phyloP scores from a whole-genome alignment of 2,113 vertebrate species.

The Psittacula cyanocephala region DNA sequence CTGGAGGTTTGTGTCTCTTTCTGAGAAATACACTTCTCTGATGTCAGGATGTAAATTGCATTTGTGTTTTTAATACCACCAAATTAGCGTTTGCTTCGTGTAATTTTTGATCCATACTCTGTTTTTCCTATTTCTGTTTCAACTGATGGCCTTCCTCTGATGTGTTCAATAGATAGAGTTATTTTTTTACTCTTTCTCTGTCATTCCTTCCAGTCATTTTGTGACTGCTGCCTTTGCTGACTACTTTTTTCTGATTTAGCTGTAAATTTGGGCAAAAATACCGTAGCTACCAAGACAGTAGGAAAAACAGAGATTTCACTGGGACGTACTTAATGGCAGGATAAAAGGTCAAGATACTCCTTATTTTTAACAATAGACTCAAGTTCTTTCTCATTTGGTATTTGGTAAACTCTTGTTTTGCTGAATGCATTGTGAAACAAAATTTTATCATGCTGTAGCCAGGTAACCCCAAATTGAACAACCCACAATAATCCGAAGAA shows the following conservation, averaged over 20 bases:
- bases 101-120: not conserved
- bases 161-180: not conserved
- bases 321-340: not conserved
- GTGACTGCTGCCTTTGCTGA: not conserved
- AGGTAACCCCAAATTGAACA: not conserved
- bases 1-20: not conserved
- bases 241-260: constrained; percentile 18
- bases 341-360: constrained; percentile 22
- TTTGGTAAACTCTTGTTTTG: not conserved
- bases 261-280: not conserved
- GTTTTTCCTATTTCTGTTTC: not conserved
- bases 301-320: not conserved
- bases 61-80: not conserved
- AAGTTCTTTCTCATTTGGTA: not conserved
- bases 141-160: not conserved
- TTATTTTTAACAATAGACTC: constrained; percentile 9
- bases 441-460: not conserved
- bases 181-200: not conserved
- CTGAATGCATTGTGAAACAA: not conserved
- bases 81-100: not conserved
- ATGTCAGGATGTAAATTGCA: not conserved
- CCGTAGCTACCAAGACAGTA: not conserved
- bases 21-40: not conserved
- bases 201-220: not conserved
- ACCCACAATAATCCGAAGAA: not conserved